Evolutionary conservation across 2,797 vertebrate genomes (phyloP), one percentile per base, ranked within the genome.

Genomic region (Dendrocincla fuliginosa): DNA sequence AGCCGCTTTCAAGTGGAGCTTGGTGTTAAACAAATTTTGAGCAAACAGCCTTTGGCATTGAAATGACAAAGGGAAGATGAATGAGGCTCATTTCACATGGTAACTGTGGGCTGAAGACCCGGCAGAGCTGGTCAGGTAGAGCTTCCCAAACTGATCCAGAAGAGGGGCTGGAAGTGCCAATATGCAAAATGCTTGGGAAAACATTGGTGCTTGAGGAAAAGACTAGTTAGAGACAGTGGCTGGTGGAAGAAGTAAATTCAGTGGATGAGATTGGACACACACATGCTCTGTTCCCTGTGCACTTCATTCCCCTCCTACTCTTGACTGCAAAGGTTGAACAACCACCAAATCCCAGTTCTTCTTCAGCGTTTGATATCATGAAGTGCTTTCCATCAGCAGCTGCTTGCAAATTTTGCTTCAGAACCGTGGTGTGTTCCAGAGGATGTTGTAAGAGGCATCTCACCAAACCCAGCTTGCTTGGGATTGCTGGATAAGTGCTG

Each of bases 401-500:
- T 78, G 3, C 67, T 55, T 41, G 14, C 22, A 46, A 52, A 61
- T 59, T 44, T 12, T 73, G 35, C 50, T 78, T 83, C 50, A 24
- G 35, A 70, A 42, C 9, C 7, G 5, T 52, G 20, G 3, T 25
- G 28, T 25, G 32, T 41, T 61, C 63, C 53, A 47, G 49, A 35
- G 39, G 50, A 20, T 9, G 16, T 7, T 20, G 27, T 17, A 42
- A 23, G 15, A 56, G 13, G 5, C 9, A 7, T n/a, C 12, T 49
- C 2, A 28, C 27, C 47, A 52, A 75, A 28, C 30, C 20, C 47
- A 20, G 42, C 33, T 57, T 35, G 33, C 47, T 32, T 24, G 28
- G 47, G 27, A 61, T 67, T 5, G 0, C 13, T 17, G 30, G 37
- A 16, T 8, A 35, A 30, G 22, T 0, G 2, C 32, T 10, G 7